These are phyloP conservation scores for Rousettus madagascariensis DNA, from an alignment of 2,797 vertebrate species.

Conservation along the genomic window DNA sequence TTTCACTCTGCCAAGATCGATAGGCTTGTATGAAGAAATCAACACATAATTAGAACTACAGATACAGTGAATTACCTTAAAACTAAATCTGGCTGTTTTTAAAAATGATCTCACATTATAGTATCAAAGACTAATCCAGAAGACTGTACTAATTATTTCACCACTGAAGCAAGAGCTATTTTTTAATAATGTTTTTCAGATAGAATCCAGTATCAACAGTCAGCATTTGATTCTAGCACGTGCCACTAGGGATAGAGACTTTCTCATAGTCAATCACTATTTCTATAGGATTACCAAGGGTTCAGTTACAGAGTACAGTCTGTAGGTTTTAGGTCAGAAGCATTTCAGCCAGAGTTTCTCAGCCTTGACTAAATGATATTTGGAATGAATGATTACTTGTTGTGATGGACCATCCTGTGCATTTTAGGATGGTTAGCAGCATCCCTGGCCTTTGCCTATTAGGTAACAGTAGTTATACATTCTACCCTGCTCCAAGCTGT, in stretches of 20 bases:
- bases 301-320: neutral
- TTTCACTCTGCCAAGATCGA: constrained; percentile 34
- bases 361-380: neutral
- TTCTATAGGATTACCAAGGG: neutral
- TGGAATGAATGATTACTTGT: neutral
- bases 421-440: neutral
- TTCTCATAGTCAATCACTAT: neutral
- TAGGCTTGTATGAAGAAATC: constrained; percentile 19
- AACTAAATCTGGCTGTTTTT: constrained; percentile 12
- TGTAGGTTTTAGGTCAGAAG: neutral
- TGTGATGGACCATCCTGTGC: neutral
- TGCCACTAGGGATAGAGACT: neutral
- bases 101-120: constrained; percentile 46
- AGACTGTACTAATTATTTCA: constrained; percentile 32
- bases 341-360: neutral
- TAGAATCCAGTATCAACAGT: neutral
- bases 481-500: neutral
- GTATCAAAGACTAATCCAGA: constrained; percentile 32
- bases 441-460: neutral
- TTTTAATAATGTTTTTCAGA: constrained; percentile 35
- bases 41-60: constrained; percentile 7
- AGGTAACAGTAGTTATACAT: neutral
- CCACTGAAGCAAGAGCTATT: neutral
- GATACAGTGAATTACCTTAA: constrained; percentile 25
- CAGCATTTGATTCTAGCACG: neutral